Evolutionary conservation across 2,797 vertebrate species (phyloP), one percentile per base, ranked within the genome.

Genomic region (Adrianichthys oophorus): DNA sequence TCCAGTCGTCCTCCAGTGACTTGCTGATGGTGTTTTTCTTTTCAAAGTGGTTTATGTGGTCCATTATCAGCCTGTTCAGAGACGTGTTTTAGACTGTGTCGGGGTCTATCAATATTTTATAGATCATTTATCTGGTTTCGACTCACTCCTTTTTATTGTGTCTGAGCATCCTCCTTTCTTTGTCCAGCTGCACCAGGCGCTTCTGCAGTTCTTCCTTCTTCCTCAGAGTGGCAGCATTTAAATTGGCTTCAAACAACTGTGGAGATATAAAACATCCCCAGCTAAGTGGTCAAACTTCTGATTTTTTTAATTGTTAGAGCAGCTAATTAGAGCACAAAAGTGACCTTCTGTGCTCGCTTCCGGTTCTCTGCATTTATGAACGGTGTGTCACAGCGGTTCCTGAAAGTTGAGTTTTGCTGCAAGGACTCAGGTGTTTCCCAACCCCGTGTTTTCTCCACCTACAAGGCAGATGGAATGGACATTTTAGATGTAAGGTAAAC

Each of bases 1-100:
- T 70, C 93, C 94, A 94, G 7, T 91, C 83, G 0, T 92, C 82
- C 70, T 90, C 86, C 10, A 94, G 68, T 0, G 87, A 83, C 15
- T 83, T 84, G 23, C 81, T 84, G 54, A 92, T 58, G 58, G 76
- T 78, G 32, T 59, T 80, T 10, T 69, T 70, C 58, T 74, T 91
- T 62, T 93, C 90, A 56, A 78, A 79, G 32, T 68, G 77, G 13
- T 46, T 65, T 15, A 83, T 75, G 50, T 53, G 81, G 46, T 93
- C 90, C 23, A 68, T 51, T 29, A 87, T 75, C 19, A 90, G 55
- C 50, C 94, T 95, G 76, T 12, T 51, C 12, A 42, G 42, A 23
- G 26, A 58, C 41, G 0, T 52, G 2, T 17, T 8, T 4, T 21
- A 18, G 18, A 5, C 19, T 45, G 7, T 13, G 2, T 32, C 7